Evolutionary conservation across 2,797 vertebrate species (phyloP).

Genomic region (Lepilemur septentrionalis): DNA sequence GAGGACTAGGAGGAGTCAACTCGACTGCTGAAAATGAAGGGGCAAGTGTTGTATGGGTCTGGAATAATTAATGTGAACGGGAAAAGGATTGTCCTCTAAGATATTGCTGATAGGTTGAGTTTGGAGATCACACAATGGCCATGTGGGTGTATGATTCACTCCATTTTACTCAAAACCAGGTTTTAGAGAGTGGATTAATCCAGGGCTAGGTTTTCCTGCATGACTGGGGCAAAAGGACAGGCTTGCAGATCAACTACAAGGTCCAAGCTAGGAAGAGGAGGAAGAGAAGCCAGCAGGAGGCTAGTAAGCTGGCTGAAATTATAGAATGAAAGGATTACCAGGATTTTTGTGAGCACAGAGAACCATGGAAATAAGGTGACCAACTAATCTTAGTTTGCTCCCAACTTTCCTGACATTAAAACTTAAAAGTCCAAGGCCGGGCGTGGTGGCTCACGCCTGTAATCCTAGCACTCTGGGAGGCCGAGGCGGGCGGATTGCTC

Average conservation of each 20-base stretch:
- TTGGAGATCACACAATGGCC: neutral
- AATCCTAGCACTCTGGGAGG: no score
- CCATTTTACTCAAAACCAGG: neutral
- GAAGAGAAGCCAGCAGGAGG: constrained; percentile 2
- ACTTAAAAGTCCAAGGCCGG: neutral
- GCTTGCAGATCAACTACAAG: neutral
- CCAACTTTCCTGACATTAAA: constrained; percentile 8
- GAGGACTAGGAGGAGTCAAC: neutral
- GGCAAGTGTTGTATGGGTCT: neutral
- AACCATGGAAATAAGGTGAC: neutral
- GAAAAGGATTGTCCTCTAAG: neutral
- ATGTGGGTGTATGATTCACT: neutral
- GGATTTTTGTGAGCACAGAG: neutral
- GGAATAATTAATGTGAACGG: neutral
- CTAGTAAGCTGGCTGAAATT: neutral
- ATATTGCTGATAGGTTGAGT: neutral
- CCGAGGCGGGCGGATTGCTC: no score
- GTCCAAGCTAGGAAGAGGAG: neutral
- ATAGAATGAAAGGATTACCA: neutral
- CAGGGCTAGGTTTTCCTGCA: neutral
- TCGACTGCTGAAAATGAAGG: neutral
- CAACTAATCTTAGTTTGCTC: neutral
- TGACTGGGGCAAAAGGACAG: neutral
- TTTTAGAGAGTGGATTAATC: neutral
- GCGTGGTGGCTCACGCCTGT: no score